These are phyloP conservation scores for Eulithis prunata DNA, from an alignment of 2,888 invertebrate species.

Conservation along the genomic window DNA sequence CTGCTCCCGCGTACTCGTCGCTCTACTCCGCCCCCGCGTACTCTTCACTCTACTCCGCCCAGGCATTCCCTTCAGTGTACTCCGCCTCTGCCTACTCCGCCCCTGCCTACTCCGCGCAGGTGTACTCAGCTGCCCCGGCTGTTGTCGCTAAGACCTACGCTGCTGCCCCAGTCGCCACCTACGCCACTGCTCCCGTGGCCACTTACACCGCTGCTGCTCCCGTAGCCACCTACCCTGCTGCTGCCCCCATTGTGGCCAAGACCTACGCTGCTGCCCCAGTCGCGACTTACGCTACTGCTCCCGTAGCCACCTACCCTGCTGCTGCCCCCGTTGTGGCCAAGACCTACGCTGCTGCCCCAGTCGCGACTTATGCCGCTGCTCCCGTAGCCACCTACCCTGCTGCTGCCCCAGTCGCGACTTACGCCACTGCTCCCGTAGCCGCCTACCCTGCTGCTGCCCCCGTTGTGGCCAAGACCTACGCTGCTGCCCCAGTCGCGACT, in stretches of 20 bases:
- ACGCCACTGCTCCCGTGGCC: conserved; percentile 18
- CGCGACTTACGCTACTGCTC: too few species aligned
- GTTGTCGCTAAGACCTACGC: conserved; percentile 18
- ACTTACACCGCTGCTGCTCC: conserved; percentile 19
- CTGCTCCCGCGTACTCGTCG: conserved; percentile 21
- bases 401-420: conserved; percentile 41
- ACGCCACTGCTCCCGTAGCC: conserved; percentile 26
- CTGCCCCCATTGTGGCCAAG: conserved; percentile 22
- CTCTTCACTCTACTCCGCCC: conserved; percentile 11
- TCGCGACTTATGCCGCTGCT: background rate
- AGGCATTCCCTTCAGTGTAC: conserved; percentile 18
- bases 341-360: conserved; percentile 21
- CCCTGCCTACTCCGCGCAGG: conserved; percentile 18
- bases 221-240: conserved; percentile 18
- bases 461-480: conserved; percentile 12
- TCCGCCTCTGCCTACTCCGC: conserved; percentile 26
- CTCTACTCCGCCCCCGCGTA: conserved; percentile 19
- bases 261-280: too few species aligned
- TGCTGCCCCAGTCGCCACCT: conserved; percentile 10
- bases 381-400: conserved; percentile 34
- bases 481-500: conserved; percentile 16
- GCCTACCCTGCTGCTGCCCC: conserved; percentile 6
- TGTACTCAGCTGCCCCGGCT: conserved; percentile 12
- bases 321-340: conserved; percentile 16
- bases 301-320: background rate